Conservation (phyloP, 1,140 invertebrate genomes). For the Ephestia elutella region DNA sequence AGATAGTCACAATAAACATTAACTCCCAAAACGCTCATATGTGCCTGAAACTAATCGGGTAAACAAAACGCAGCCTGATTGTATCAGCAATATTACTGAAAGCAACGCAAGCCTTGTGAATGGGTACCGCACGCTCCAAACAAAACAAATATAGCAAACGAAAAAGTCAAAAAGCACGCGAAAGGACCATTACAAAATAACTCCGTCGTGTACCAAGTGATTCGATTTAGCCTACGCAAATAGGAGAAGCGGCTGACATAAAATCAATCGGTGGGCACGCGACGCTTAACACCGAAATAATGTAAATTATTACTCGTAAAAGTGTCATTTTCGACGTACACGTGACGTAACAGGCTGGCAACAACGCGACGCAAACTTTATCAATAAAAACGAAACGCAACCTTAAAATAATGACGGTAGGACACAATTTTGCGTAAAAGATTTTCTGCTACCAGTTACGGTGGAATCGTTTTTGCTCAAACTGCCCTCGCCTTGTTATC, state of each 20-base stretch:
- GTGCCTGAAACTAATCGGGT: constrained; percentile 10
- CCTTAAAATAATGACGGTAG: constrained; percentile 24
- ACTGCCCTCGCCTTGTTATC: constrained; percentile 55
- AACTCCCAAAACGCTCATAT: constrained; percentile 6
- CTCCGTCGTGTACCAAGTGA: constrained; percentile 54
- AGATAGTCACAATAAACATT: not conserved
- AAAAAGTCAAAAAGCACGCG: constrained; percentile 46
- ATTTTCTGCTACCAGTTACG: constrained; percentile 10
- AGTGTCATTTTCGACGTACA: constrained; percentile 66
- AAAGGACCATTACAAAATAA: constrained; percentile 67
- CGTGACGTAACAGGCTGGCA: constrained; percentile 52
- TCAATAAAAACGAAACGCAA: constrained; percentile 18
- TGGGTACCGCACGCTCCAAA: constrained; percentile 12
- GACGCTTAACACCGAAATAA: constrained; percentile 64
- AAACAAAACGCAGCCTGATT: constrained; percentile 7
- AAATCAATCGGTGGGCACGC: constrained; percentile 70
- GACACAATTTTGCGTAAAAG: constrained; percentile 25
- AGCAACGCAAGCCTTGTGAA: constrained; percentile 18
- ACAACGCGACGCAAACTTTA: constrained; percentile 11
- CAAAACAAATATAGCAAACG: constrained; percentile 20
- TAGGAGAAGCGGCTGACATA: constrained; percentile 61
- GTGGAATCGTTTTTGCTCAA: constrained; percentile 44
- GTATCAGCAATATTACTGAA: constrained; percentile 16
- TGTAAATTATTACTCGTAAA: constrained; percentile 72
- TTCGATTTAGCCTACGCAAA: constrained; percentile 64